phyloP scores from a whole-genome alignment of 2,113 vertebrate genomes.

The Gavia stellata region DNA sequence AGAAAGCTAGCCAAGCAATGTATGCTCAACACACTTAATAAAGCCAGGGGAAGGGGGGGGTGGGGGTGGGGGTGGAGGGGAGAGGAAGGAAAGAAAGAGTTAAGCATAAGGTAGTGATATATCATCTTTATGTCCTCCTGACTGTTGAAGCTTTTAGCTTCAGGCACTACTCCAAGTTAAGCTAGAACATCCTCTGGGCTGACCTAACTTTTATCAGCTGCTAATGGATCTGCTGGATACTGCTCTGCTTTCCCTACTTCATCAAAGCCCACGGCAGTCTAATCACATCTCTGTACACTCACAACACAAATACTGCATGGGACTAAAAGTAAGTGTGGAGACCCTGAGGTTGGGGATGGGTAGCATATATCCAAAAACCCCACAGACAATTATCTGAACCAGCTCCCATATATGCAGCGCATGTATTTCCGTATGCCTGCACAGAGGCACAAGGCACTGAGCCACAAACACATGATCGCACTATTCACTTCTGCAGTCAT shows the following conservation, averaged over 20 bases:
- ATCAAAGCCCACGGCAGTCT: not conserved
- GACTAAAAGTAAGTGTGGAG: not conserved
- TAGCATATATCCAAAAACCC: not conserved
- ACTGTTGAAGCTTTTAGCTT: not conserved
- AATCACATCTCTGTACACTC: not conserved
- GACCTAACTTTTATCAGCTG: not conserved
- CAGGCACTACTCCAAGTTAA: not conserved
- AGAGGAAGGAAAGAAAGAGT: not conserved
- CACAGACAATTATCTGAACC: not conserved
- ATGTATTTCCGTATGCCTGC: not conserved
- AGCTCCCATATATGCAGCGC: not conserved
- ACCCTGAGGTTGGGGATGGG: rapidly evolving
- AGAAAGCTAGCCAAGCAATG: not conserved
- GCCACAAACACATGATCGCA: not conserved
- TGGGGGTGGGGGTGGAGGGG: too few species aligned
- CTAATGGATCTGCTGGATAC: not conserved
- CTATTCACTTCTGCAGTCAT: not conserved
- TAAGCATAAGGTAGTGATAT: not conserved
- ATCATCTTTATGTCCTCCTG: not conserved
- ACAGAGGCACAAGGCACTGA: not conserved
- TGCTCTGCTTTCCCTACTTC: not conserved
- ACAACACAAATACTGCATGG: not conserved
- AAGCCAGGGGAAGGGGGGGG: not conserved
- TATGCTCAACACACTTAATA: not conserved
- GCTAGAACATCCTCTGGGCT: not conserved